Conservation (phyloP, 2,888 invertebrate species). For the Lasioglossum leucozonium region DNA sequence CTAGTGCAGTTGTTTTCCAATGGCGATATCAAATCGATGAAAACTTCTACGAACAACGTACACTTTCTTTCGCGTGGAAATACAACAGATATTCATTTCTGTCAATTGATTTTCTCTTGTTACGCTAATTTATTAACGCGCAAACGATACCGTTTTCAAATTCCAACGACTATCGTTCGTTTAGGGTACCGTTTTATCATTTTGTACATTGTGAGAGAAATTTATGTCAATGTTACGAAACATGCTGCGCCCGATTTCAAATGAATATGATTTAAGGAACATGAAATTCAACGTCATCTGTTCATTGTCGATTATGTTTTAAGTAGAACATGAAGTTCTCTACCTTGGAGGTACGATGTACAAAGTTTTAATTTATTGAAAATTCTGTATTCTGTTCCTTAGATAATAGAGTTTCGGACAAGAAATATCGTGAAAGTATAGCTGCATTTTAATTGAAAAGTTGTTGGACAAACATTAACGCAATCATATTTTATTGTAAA, state of each 20-base stretch:
- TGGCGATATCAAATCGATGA: constrained; percentile 42
- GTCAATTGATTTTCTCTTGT: constrained; percentile 74
- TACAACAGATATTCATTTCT: constrained; percentile 68
- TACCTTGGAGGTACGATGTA: constrained; percentile 45
- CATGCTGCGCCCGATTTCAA: constrained; percentile 6
- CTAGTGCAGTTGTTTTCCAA: constrained; percentile 42
- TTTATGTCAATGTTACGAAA: background rate
- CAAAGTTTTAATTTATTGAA: constrained; percentile 35
- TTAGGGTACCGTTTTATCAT: constrained; percentile 63
- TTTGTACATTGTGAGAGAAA: constrained; percentile 47
- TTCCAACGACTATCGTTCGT: constrained; percentile 78
- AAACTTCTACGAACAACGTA: constrained; percentile 76
- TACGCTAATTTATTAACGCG: constrained; percentile 76
- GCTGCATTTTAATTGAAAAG: constrained; percentile 27
- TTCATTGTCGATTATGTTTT: constrained; percentile 21
- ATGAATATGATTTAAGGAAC: constrained; percentile 17
- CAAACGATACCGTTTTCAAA: constrained; percentile 76
- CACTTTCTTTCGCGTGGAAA: constrained; percentile 73
- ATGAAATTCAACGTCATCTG: constrained; percentile 15
- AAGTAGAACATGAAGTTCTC: constrained; percentile 28
- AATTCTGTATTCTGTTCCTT: constrained; percentile 42
- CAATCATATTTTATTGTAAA: constrained; percentile 46
- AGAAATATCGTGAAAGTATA: constrained; percentile 39
- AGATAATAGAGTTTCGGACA: constrained; percentile 36
- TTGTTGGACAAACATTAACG: constrained; percentile 33